phyloP scores from a whole-genome alignment of 2,888 invertebrate species.

The Escarpia spicata region DNA sequence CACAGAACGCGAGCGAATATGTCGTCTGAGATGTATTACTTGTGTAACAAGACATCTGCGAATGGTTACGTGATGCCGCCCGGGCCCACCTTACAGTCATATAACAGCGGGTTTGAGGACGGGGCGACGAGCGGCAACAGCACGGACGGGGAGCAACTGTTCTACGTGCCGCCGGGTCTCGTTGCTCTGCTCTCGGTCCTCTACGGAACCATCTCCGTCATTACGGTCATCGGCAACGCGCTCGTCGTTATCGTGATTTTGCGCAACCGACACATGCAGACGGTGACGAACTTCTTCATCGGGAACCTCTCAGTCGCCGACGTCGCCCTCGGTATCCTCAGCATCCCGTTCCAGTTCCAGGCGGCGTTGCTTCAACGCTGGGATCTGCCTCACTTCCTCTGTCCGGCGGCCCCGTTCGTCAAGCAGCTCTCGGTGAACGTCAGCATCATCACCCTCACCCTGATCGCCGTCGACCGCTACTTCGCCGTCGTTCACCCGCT shows the following conservation, averaged over 20 bases:
- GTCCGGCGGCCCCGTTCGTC: conserved; percentile 87
- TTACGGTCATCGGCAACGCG: conserved; percentile 84
- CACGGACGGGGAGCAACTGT: conserved; percentile 66
- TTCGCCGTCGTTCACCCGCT: conserved; percentile 67
- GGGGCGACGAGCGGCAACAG: neutral
- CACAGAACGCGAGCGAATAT: neutral
- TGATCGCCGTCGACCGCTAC: conserved; percentile 87
- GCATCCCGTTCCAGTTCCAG: conserved; percentile 87
- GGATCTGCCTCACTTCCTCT: conserved; percentile 87
- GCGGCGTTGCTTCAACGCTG: conserved; percentile 87
- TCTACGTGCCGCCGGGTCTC: conserved; percentile 79
- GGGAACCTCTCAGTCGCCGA: conserved; percentile 87
- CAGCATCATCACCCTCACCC: conserved; percentile 87
- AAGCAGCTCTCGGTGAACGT: conserved; percentile 87
- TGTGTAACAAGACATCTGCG: neutral
- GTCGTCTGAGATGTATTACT: neutral
- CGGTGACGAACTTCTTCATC: conserved; percentile 85
- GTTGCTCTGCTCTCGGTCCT: conserved; percentile 80
- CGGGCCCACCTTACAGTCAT: neutral
- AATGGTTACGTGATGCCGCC: neutral
- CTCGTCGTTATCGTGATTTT: conserved; percentile 87
- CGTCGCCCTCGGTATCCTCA: conserved; percentile 85
- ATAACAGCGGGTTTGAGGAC: neutral
- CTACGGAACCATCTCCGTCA: conserved; percentile 83
- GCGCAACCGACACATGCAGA: conserved; percentile 80